Evolutionary conservation across 2,888 invertebrate species (phyloP), one percentile per base, ranked within the genome.

Genomic region (Oxycera nigricornis): DNA sequence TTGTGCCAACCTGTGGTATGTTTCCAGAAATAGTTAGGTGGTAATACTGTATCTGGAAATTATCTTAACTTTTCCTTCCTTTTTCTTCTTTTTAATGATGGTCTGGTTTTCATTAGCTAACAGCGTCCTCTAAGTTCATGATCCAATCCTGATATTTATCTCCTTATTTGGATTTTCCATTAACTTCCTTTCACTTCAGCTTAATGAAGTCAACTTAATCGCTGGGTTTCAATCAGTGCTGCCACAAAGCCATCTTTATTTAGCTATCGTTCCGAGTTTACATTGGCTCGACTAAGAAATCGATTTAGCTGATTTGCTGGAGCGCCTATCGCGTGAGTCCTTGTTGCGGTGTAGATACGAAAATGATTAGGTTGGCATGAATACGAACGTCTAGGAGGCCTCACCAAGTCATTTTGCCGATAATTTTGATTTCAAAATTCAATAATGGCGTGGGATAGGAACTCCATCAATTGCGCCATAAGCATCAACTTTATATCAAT

Each of bases 341-440:
- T 24, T 22, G 52, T 24, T 55, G 52, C 24, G 22, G 52, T 6
- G 9, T 55, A 2, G 52, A 55, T 55, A 20, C 52, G 17, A 55
- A 55, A 55, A 55, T 55, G 52, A 55, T 55, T 55, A 55, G 22
- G 52, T 55, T 55, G 52, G 52, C 22, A 22, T 24, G 52, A 55
- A 55, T 55, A 55, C 17, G 20, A 24, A 55, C 52, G 52, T 22
- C 52, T 22, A 55, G 52, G 52, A 2, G 17, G 24, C 52, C 24
- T 55, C 20, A 55, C 24, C 52, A 55, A 55, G 11, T 9, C 52
- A 3, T 46, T 14, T 46, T 14, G n/a, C 46, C 6, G 46, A 46
- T 46, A 46, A 46, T 46, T 46, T 46, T 3, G 14, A 46, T n/a
- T 46, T 17, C 14, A 24, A 55, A 55, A 55, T 55, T 55, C 52